Evolutionary conservation across 2,113 vertebrate genomes (phyloP), one percentile per base, ranked within the genome.

Genomic region (Grammomys surdaster): DNA sequence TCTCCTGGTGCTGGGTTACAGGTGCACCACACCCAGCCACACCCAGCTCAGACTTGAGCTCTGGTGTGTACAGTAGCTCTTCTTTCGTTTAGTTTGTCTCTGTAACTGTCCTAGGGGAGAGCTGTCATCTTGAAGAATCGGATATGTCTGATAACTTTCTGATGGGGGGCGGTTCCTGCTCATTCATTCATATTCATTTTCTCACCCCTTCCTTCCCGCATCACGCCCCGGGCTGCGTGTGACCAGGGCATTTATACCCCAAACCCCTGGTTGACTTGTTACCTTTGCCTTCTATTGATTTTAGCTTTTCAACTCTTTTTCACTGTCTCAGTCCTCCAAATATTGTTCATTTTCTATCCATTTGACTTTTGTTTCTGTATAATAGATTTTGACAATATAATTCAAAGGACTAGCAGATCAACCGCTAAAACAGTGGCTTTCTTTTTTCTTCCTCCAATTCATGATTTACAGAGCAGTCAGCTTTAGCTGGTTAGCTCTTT

Each of bases 221-320:
- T 31, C 65, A 4, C 3, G 26, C 65, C 24, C 63, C 10, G 63
- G 24, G 63, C 24, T 28, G 24, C 2, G 3, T 65, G 63, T 24
- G 24, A 65, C 24, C 24, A 65, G 22, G 60, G 60, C 60, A 8
- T 63, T 26, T 63, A 63, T 24, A 63, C 60, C 63, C 26, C 63
- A 28, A 65, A 26, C 26, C 63, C 77, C 31, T 54, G 48, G 7
- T 33, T n/a, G 36, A 43, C 22, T 24, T 51, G 22, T 51, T 28
- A 48, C 75, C 48, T 91, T 88, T 88, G 51, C 51, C 91, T 91
- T 78, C 65, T 72, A 31, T 85, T 91, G n/a, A 72, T 95, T 67
- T 76, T 94, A n/a, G n/a, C 1, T 89, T 92, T 90, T 31, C 51
- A 22, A 8, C 31, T 58, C 31, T 89, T 76, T 78, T 78, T 80